Evolutionary conservation across 2,113 vertebrate species (phyloP).

Genomic region (Riparia riparia): DNA sequence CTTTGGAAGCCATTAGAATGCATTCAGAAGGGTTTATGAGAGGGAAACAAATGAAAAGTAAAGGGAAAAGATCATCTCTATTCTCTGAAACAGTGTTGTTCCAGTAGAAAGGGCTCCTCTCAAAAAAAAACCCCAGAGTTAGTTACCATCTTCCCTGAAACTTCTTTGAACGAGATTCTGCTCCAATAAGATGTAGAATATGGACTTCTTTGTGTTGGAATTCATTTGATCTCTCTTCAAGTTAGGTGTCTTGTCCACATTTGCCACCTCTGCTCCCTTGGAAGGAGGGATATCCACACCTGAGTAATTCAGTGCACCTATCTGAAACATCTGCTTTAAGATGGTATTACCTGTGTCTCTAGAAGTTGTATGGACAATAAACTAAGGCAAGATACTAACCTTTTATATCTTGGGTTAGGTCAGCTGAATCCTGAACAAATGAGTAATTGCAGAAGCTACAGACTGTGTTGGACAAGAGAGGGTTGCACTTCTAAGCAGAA

Average conservation of each 20-base stretch:
- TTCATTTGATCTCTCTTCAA: not conserved
- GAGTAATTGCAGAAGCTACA: not conserved
- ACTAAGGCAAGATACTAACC: not conserved
- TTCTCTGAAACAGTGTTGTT: not conserved
- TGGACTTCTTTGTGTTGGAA: not conserved
- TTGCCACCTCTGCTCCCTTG: not conserved
- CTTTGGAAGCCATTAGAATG: not conserved
- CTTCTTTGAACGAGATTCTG: not conserved
- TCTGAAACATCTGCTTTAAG: not conserved
- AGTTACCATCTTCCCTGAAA: not conserved
- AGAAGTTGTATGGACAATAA: not conserved
- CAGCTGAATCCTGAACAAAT: not conserved
- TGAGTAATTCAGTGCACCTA: not conserved
- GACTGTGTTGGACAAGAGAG: not conserved
- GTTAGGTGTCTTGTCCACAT: not conserved
- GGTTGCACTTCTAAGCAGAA: not conserved
- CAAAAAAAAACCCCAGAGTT: not conserved
- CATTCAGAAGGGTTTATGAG: not conserved
- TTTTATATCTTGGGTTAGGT: not conserved
- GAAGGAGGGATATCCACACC: not conserved
- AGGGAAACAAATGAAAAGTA: not conserved
- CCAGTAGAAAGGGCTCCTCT: not conserved
- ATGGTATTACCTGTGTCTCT: not conserved
- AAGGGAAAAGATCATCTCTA: not conserved
- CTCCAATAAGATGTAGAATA: not conserved